These are phyloP conservation scores for Harpagifer antarcticus DNA, from an alignment of 2,797 vertebrate species.

Conservation along the genomic window DNA sequence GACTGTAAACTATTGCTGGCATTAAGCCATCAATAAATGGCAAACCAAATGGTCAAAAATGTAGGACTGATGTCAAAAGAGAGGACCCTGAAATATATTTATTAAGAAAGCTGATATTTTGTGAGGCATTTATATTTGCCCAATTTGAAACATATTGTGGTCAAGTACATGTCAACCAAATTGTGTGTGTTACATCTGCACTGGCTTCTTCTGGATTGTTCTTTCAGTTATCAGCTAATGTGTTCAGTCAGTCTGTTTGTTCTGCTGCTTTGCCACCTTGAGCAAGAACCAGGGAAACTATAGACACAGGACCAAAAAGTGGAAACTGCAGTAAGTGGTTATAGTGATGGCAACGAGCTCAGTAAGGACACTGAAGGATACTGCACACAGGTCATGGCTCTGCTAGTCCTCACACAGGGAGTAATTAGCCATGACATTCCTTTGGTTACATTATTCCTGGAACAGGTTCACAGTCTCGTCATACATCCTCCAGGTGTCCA, in stretches of 20 bases:
- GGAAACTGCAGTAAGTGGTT: constrained; percentile 9
- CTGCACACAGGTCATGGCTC: constrained; percentile 31
- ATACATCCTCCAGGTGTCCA: constrained; percentile 61
- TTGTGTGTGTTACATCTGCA: background rate
- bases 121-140: background rate
- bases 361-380: constrained; percentile 12
- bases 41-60: background rate
- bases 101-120: background rate
- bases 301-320: background rate
- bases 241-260: background rate
- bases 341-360: constrained; percentile 25
- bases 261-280: background rate
- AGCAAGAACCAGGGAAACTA: constrained; percentile 10
- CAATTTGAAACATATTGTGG: background rate
- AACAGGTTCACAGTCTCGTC: constrained; percentile 57
- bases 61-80: background rate
- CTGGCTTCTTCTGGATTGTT: background rate
- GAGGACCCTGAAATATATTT: background rate
- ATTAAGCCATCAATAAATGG: background rate
- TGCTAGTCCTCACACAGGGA: constrained; percentile 55
- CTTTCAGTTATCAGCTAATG: background rate
- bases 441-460: constrained; percentile 66
- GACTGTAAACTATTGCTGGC: background rate
- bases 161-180: background rate
- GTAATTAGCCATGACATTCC: constrained; percentile 70